Evolutionary conservation across 2,888 invertebrate species (phyloP).

Genomic region (Augochlorella aurata): DNA sequence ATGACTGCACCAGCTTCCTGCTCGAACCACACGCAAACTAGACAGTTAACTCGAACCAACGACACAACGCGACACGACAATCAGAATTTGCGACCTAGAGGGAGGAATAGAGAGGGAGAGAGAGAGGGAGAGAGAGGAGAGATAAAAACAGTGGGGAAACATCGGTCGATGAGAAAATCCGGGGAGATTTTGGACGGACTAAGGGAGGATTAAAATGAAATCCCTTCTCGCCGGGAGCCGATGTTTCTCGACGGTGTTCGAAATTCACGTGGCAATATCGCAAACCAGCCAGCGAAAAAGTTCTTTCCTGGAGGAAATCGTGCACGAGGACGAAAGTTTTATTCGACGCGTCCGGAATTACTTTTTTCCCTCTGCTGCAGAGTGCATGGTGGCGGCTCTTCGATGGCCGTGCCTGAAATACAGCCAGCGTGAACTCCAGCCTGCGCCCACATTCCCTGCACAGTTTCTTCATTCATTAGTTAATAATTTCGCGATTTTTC

Average conservation of each 20-base stretch:
- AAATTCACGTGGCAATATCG: slow-evolving; percentile 3
- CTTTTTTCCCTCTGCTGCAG: background rate
- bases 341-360: slow-evolving; percentile 13
- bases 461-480: no score
- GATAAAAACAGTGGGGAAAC: background rate
- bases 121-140: background rate
- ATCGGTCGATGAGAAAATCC: background rate
- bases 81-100: background rate
- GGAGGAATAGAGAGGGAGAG: no score
- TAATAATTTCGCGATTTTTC: no score
- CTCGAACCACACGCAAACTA: background rate
- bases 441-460: background rate
- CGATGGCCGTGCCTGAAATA: background rate
- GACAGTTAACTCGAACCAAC: no score
- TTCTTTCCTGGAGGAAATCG: background rate
- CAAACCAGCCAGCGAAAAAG: background rate
- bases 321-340: slow-evolving; percentile 22
- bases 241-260: background rate
- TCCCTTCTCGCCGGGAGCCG: background rate
- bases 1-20: background rate
- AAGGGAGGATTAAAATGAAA: slow-evolving; percentile 12
- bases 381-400: background rate
- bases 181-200: background rate
- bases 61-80: background rate
- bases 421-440: background rate